phyloP scores from a whole-genome alignment of 2,888 invertebrate genomes.

The Panzeria rudis region DNA sequence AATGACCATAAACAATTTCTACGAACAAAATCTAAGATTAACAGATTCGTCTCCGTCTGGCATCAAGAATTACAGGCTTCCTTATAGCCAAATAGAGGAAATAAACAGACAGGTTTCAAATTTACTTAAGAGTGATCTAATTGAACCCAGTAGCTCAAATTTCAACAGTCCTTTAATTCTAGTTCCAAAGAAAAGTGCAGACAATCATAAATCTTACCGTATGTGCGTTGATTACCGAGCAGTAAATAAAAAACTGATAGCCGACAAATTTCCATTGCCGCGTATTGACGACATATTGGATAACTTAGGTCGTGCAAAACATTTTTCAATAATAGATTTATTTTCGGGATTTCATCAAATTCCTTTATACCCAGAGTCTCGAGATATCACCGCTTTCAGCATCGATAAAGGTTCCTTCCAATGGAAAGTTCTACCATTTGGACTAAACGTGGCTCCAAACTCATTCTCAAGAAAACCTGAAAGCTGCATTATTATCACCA shows the following conservation, averaged over 20 bases:
- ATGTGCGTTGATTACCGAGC: too few relatives aligned
- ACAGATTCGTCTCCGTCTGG: neutral
- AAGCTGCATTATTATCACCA: too few relatives aligned
- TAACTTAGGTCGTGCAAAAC: too few relatives aligned
- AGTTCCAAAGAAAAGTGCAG: too few relatives aligned
- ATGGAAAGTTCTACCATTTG: neutral
- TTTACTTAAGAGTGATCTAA: slow-evolving; percentile 42
- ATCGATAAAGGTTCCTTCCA: neutral
- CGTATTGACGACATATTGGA: too few relatives aligned
- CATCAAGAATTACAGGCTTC: neutral
- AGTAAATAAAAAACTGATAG: too few relatives aligned
- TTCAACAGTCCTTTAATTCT: neutral
- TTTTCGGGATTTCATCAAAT: too few relatives aligned
- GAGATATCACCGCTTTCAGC: neutral
- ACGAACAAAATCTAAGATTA: neutral
- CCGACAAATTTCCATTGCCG: too few relatives aligned
- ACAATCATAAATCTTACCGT: too few relatives aligned
- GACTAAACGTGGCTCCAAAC: neutral
- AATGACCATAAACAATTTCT: too few relatives aligned
- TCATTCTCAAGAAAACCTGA: neutral
- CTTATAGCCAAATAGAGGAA: slow-evolving; percentile 29
- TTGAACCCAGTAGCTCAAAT: slow-evolving; percentile 33
- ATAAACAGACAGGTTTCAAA: too few relatives aligned
- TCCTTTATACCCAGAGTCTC: neutral
- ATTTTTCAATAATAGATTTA: too few relatives aligned